phyloP scores from a whole-genome alignment of 2,888 invertebrate species.

The Hypolimnas misippus region DNA sequence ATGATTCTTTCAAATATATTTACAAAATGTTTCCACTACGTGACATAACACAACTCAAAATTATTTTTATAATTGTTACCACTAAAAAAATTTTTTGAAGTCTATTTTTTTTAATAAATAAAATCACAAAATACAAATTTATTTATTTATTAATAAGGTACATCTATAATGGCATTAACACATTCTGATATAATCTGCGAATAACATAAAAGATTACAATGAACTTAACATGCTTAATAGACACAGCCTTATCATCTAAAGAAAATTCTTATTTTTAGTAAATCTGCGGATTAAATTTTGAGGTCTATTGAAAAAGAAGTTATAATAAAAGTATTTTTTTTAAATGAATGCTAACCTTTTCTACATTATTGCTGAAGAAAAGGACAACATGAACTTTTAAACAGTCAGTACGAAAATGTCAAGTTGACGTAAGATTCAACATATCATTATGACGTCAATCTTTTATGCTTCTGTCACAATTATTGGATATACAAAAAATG shows the following conservation, averaged over 20 bases:
- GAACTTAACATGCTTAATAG: constrained; percentile 28
- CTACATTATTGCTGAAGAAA: constrained; percentile 11
- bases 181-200: constrained; percentile 29
- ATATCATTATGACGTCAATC: background rate
- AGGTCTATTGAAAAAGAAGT: constrained; percentile 6
- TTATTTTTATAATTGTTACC: background rate
- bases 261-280: background rate
- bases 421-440: background rate
- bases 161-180: constrained; percentile 43
- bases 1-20: background rate
- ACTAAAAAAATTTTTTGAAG: background rate
- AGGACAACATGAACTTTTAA: constrained; percentile 1
- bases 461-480: background rate
- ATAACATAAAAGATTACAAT: constrained; percentile 25
- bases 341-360: constrained; percentile 2
- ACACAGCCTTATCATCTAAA: constrained; percentile 24
- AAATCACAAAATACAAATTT: constrained; percentile 33
- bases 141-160: constrained; percentile 42
- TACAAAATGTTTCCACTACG: background rate
- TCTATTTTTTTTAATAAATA: no score
- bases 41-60: constrained; percentile 1
- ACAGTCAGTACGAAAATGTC: constrained; percentile 11
- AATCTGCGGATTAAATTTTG: background rate
- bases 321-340: background rate
- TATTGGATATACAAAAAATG: background rate